These are phyloP conservation scores for Sterna hirundo DNA, from an alignment of 2,113 vertebrate species.

Conservation along the genomic window DNA sequence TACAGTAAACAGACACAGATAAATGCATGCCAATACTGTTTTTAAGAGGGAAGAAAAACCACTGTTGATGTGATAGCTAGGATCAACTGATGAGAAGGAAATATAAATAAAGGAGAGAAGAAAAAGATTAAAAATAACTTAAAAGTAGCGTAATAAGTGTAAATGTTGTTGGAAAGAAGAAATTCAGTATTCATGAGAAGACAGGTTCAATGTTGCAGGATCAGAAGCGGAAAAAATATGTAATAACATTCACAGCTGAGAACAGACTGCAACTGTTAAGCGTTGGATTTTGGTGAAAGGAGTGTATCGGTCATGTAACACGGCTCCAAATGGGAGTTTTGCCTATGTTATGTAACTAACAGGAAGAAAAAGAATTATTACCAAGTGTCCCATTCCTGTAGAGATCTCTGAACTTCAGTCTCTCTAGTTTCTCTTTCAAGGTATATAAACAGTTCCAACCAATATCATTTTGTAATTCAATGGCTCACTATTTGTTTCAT, in stretches of 20 bases:
- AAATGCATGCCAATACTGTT: not conserved
- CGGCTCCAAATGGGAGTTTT: not conserved
- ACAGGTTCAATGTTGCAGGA: fast-evolving
- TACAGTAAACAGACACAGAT: not conserved
- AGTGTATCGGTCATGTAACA: not conserved
- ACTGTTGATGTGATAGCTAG: not conserved
- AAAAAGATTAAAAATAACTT: not conserved
- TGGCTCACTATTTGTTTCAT: not conserved
- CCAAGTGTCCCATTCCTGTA: not conserved
- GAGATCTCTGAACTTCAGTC: not conserved
- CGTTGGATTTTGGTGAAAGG: not conserved
- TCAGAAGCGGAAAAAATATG: not conserved
- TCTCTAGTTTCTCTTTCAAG: not conserved
- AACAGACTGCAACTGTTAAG: not conserved
- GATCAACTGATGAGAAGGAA: not conserved
- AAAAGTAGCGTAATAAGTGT: not conserved
- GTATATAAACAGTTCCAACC: not conserved
- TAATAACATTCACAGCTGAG: not conserved
- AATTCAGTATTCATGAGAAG: not conserved
- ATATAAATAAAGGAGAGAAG: not conserved
- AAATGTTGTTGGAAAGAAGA: not conserved
- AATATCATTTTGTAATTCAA: not conserved
- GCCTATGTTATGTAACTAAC: not conserved
- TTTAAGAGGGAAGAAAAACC: not conserved
- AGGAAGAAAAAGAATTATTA: not conserved